Conservation (phyloP, 2,113 vertebrate species). For the Microtus oregoni region DNA sequence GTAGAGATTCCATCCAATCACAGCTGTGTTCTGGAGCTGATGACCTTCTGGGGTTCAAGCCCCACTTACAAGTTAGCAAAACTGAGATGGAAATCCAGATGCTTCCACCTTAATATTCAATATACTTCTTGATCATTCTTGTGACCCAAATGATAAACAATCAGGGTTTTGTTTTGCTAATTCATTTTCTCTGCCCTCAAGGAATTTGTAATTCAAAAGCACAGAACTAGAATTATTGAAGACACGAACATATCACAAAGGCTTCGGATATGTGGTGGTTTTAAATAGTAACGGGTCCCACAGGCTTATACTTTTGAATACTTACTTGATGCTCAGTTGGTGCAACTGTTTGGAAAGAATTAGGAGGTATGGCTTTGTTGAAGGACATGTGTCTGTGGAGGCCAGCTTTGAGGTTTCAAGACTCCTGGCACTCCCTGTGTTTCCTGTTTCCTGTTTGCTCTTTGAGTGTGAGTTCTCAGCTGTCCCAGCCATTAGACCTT, state of each 20-base stretch:
- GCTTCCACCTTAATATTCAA: not conserved
- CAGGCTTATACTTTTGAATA: not conserved
- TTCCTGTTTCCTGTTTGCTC: not conserved
- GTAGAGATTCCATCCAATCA: not conserved
- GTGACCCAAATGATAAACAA: not conserved
- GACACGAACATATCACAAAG: not conserved
- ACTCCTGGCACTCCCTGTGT: not conserved
- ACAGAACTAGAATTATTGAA: not conserved
- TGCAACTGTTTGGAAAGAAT: not conserved
- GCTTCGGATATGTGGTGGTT: not conserved
- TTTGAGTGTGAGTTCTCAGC: not conserved
- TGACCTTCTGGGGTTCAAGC: not conserved
- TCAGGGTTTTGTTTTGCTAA: not conserved
- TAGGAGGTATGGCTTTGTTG: not conserved
- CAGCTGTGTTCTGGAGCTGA: not conserved
- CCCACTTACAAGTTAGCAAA: not conserved
- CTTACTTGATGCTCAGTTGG: not conserved
- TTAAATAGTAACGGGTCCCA: not conserved
- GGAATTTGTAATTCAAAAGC: slow-evolving; percentile 18
- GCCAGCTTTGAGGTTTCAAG: not conserved
- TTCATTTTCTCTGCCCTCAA: not conserved
- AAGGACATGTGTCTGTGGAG: not conserved
- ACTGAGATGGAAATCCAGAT: not conserved
- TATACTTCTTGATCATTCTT: not conserved
- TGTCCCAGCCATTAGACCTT: not conserved